Percentiles rank a stretch among this genome's conserved stretches.
Evolutionary conservation across 2,888 invertebrate genomes (phyloP).

Genomic region (Trypoxylon attenuatum): DNA sequence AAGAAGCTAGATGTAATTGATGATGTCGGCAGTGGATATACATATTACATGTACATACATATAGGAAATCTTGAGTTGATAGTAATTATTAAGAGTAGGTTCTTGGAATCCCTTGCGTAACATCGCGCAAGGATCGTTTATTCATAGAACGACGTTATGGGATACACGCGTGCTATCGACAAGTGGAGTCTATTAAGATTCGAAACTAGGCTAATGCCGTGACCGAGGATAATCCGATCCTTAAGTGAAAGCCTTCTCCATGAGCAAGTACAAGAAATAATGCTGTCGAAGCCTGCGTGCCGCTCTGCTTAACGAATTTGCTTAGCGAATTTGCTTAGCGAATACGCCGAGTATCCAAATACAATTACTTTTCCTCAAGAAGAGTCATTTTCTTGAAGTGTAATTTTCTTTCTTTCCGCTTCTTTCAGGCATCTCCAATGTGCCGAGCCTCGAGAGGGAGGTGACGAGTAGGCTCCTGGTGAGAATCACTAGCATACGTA

Average conservation of each 20-base stretch:
- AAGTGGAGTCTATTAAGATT: conserved; percentile 37
- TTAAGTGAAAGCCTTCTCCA: conserved; percentile 35
- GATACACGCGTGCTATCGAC: conserved; percentile 21
- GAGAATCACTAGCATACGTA: conserved; percentile 36
- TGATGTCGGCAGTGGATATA: too few relatives aligned
- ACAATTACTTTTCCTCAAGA: background rate
- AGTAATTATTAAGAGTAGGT: too few relatives aligned
- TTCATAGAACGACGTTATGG: conserved; percentile 10
- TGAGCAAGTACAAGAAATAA: conserved; percentile 20
- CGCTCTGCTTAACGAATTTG: background rate
- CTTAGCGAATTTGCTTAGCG: background rate
- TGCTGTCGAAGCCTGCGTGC: conserved; percentile 23
- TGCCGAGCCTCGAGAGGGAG: conserved; percentile 53
- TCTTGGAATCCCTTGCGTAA: too few relatives aligned
- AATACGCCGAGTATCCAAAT: background rate
- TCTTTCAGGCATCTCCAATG: conserved; percentile 64
- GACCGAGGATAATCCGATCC: conserved; percentile 29
- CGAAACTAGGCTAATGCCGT: conserved; percentile 43
- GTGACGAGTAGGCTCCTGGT: conserved; percentile 58
- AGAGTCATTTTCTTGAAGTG: background rate
- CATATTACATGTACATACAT: too few relatives aligned
- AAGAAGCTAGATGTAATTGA: too few relatives aligned
- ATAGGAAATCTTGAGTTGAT: too few relatives aligned
- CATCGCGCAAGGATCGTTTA: too few relatives aligned
- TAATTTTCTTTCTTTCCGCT: conserved; percentile 30